A percentile compares a stretch with the other conserved stretches of the same genome.
Evolutionary conservation across 2,797 vertebrate species (phyloP).

Genomic region (Crypturellus tataupa): DNA sequence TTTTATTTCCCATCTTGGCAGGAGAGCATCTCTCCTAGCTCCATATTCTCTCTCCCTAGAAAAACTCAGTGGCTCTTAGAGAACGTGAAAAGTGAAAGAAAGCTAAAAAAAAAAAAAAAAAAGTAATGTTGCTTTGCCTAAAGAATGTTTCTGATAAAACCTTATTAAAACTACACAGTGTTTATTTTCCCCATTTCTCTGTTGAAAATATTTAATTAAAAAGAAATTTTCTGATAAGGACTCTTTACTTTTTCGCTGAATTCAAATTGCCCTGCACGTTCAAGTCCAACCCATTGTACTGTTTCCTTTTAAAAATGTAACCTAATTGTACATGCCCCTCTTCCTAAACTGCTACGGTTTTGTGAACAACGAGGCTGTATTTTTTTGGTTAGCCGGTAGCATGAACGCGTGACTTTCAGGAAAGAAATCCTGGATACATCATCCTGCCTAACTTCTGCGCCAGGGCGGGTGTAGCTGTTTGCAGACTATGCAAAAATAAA

Average conservation of each 20-base stretch:
- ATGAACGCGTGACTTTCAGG: neutral
- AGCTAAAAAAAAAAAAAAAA: too few species aligned
- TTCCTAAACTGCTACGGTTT: neutral
- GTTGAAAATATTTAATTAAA: neutral
- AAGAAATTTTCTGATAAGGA: neutral
- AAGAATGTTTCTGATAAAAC: neutral
- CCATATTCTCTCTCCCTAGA: neutral
- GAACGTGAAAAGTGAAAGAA: neutral
- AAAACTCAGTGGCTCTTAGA: neutral
- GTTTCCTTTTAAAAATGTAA: neutral
- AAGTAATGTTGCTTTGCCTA: neutral
- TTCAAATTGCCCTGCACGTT: neutral
- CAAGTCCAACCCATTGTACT: neutral
- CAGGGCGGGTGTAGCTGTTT: neutral
- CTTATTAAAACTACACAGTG: neutral
- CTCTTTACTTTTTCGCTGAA: neutral
- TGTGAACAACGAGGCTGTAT: constrained; percentile 22
- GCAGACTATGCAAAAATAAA: neutral
- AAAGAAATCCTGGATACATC: neutral
- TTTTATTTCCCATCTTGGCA: constrained; percentile 19
- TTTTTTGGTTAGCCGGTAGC: constrained; percentile 26
- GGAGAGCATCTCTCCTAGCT: neutral
- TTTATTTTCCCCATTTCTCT: neutral
- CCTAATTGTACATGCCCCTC: neutral
- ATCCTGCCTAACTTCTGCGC: neutral